Percentiles rank a stretch among this genome's conserved stretches.
These are phyloP conservation scores for Lepilemur septentrionalis DNA, from an alignment of 2,797 vertebrate genomes.

Conservation along the genomic window DNA sequence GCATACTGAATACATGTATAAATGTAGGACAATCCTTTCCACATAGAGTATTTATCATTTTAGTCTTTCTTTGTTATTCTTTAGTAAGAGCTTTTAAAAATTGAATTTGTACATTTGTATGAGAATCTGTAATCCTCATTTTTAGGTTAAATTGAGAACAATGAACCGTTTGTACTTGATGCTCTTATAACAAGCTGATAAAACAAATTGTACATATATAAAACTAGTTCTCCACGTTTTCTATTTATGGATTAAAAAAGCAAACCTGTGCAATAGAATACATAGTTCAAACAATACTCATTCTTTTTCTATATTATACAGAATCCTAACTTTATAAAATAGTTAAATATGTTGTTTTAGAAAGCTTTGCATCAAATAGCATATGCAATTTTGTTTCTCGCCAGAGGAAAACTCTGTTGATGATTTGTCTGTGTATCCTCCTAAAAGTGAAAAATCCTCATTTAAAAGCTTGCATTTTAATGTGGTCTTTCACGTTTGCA, in stretches of 20 bases:
- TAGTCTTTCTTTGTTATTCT: background rate
- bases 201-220: background rate
- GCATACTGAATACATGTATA: slow-evolving; percentile 36
- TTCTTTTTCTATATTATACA: background rate
- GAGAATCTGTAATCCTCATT: background rate
- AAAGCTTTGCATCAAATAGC: slow-evolving; percentile 32
- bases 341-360: slow-evolving; percentile 41
- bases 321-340: slow-evolving; percentile 45
- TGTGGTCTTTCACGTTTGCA: background rate
- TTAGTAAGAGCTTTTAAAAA: slow-evolving; percentile 34
- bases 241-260: background rate
- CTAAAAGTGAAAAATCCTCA: slow-evolving; percentile 42
- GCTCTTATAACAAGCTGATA: background rate
- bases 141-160: slow-evolving; percentile 41
- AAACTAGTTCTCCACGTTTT: slow-evolving; percentile 12
- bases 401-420: slow-evolving; percentile 40
- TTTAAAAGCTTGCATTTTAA: slow-evolving; percentile 62
- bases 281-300: background rate
- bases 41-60: background rate
- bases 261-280: background rate
- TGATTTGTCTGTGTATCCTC: slow-evolving; percentile 36
- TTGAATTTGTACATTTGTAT: slow-evolving; percentile 19
- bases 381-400: slow-evolving; percentile 44
- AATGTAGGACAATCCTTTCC: slow-evolving; percentile 45
- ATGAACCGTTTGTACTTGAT: background rate